These are phyloP conservation scores for Cryptotis parvus DNA, from an alignment of 2,113 vertebrate genomes.

Conservation along the genomic window DNA sequence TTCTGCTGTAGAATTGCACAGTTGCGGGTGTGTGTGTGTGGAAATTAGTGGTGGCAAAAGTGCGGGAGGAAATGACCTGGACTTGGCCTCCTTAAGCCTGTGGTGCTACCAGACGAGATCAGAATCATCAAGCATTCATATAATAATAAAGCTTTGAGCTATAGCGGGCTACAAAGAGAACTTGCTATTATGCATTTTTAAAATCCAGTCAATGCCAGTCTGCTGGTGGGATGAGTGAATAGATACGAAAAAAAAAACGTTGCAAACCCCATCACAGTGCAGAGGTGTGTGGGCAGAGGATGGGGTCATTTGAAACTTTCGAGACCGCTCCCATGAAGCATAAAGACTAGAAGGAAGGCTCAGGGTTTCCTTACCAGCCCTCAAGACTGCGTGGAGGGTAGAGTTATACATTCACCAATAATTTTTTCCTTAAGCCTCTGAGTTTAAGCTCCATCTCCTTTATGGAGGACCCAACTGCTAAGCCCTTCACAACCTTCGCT, in stretches of 20 bases:
- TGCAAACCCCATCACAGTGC: neutral
- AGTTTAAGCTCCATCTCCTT: slow-evolving; percentile 46
- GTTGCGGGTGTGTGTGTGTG: no score
- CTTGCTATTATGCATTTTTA: neutral
- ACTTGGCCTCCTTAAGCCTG: neutral
- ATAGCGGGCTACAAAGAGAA: neutral
- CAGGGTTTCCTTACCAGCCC: neutral
- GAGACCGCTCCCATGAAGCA: neutral
- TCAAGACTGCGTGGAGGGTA: neutral
- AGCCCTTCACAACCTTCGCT: slow-evolving; percentile 39
- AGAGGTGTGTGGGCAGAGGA: neutral
- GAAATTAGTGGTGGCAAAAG: no score
- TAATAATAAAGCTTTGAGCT: neutral
- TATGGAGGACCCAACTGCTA: neutral
- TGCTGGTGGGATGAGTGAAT: neutral
- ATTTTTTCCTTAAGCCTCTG: slow-evolving; percentile 11
- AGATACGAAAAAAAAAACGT: neutral
- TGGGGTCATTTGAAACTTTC: neutral
- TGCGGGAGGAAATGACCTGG: no score
- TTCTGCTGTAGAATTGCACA: neutral
- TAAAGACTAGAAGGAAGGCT: neutral
- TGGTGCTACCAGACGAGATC: neutral
- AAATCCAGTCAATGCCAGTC: no score
- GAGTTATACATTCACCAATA: neutral
- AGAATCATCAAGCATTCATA: neutral